These are phyloP conservation scores for Heliconius ismenius DNA, from an alignment of 2,888 invertebrate genomes.

Conservation along the genomic window DNA sequence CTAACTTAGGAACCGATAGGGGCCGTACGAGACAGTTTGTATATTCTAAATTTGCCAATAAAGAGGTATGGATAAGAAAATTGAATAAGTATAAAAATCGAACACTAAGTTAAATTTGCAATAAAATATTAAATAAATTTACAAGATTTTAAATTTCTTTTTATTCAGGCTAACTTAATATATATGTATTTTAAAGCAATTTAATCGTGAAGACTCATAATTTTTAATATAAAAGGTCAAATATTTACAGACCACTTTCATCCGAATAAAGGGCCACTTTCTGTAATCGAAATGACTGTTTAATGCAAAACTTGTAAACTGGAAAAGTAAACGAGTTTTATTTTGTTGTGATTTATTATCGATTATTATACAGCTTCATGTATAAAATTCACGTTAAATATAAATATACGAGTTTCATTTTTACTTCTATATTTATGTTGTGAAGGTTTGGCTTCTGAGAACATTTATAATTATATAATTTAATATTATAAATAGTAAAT, in stretches of 20 bases:
- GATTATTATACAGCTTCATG: constrained; percentile 2
- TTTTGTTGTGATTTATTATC: constrained; percentile 3
- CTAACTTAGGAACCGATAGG: too few species aligned
- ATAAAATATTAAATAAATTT: background rate
- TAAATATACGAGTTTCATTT: constrained; percentile 1
- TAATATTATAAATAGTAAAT: background rate
- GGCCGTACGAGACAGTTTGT: too few species aligned
- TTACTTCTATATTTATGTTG: background rate
- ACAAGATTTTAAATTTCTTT: background rate
- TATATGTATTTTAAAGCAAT: constrained; percentile 10
- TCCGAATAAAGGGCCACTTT: constrained; percentile 37
- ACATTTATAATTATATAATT: background rate
- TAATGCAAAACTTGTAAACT: constrained; percentile 34
- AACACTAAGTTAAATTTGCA: background rate
- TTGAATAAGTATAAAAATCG: too few species aligned
- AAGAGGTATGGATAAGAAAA: too few species aligned
- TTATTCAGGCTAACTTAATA: background rate
- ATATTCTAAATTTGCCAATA: too few species aligned
- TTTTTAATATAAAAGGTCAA: constrained; percentile 36
- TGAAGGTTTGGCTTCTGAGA: background rate
- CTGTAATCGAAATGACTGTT: constrained; percentile 34
- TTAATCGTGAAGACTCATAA: constrained; percentile 9
- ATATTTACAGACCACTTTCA: constrained; percentile 41
- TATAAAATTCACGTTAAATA: background rate
- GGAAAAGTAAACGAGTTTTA: constrained; percentile 22